Percentiles rank a stretch among this genome's conserved stretches.
These are phyloP conservation scores for Grantiella picta DNA, from an alignment of 2,113 vertebrate genomes.

Conservation along the genomic window DNA sequence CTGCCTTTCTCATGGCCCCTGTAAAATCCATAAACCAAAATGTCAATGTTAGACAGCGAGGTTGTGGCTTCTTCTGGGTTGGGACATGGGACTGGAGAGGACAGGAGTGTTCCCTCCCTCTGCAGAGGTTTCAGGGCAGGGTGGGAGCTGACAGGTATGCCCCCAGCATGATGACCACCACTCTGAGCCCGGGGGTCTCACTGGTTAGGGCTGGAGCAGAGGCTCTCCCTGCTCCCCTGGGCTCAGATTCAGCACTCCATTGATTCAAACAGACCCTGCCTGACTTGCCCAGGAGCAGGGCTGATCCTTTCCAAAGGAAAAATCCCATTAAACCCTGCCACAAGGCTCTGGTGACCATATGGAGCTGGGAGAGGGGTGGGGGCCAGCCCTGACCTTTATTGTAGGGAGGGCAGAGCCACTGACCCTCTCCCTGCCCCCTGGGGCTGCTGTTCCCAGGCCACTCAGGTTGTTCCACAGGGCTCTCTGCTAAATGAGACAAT, in stretches of 20 bases:
- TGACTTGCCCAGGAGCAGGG: background rate
- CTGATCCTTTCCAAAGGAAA: background rate
- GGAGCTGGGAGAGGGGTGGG: background rate
- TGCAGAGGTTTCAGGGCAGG: background rate
- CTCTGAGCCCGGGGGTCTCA: rapidly evolving
- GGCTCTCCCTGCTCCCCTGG: rapidly evolving
- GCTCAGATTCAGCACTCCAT: rapidly evolving
- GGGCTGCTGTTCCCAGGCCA: background rate
- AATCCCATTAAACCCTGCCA: background rate
- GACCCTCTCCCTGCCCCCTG: background rate
- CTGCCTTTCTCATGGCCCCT: background rate
- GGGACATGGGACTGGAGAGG: background rate
- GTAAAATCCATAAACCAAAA: background rate
- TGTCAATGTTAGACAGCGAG: background rate
- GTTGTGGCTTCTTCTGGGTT: background rate
- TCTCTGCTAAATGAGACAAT: background rate
- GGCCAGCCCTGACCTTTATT: constrained; percentile 18
- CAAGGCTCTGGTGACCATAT: background rate
- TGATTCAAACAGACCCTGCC: background rate
- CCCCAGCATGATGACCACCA: rapidly evolving
- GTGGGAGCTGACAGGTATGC: rapidly evolving
- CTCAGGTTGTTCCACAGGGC: background rate
- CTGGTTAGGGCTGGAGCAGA: background rate
- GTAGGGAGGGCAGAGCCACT: background rate
- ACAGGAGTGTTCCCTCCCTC: background rate